Evolutionary conservation across 2,888 invertebrate species (phyloP), one percentile per base, ranked within the genome.

Genomic region (Bedellia somnulentella): DNA sequence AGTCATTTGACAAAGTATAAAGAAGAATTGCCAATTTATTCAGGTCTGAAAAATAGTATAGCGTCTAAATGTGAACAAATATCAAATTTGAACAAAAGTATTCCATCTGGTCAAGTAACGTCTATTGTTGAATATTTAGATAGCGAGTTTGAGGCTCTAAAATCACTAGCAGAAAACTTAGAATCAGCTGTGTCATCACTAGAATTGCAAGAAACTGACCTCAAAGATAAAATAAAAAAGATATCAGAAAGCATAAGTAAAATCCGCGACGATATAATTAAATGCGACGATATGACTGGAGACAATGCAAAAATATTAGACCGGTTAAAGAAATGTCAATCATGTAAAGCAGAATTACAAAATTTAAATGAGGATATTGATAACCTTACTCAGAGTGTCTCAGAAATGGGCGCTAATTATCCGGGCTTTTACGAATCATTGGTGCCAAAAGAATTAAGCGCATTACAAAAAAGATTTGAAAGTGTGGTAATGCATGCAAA

Each of bases 231-330:
- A 14, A 82, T 91, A 11, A 92, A 90, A 60, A 68, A 67, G 4
- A 77, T 84, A 0, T 83, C 85, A 3, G 88, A 87, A 35, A 78
- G 76, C 36, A 79, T 93, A 1, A 83, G 85, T 10, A 83, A 81
- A 52, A 76, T 91, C 12, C 82, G 92, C 11, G 92, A 93, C 49
- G 83, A 86, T 24, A 82, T 93, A n/a, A 86, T 90, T 24, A 88
- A 89, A 57, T 93, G 92, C 50, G 93, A 93, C 51, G 93, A 93
- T 48, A 80, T 92, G 63, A 88, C 89, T 3, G 94, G 95, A 0
- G 89, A 90, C 42, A 92, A 93, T 46, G 79, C 81, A 1, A 89
- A 90, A 50, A 87, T 95, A 33, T 77, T 93, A 31, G 83, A 86
- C 40, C 82, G 93, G 32, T 71, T 94, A 2, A 80, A 87, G 35